Conservation (phyloP, 2,888 invertebrate genomes). For the Dryobotodes eremita region DNA sequence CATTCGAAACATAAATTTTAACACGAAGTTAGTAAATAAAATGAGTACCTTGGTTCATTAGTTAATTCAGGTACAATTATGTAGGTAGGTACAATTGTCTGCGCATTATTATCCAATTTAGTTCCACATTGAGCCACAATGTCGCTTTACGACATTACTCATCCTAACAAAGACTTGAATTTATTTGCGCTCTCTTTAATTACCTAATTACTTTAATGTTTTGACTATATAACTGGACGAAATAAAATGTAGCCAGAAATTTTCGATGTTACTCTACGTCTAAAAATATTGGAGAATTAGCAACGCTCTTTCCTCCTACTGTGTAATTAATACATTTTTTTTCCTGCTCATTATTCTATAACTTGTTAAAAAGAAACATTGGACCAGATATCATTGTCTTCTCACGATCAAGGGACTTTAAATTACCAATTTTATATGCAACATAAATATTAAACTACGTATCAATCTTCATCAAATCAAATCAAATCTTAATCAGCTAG, state of each 20-base stretch:
- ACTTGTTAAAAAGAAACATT: constrained; percentile 11
- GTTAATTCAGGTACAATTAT: constrained; percentile 52
- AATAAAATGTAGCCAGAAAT: neutral
- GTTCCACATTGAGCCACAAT: constrained; percentile 43
- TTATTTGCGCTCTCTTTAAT: constrained; percentile 17
- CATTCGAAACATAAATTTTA: constrained; percentile 7
- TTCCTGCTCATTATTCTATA: constrained; percentile 3
- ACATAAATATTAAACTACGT: constrained; percentile 1
- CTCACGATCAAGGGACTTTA: constrained; percentile 21
- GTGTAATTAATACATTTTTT: neutral
- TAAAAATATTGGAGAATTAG: constrained; percentile 6
- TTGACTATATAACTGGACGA: neutral
- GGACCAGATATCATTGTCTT: constrained; percentile 4
- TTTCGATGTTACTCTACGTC: neutral
- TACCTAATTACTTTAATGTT: constrained; percentile 17
- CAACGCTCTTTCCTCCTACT: constrained; percentile 33
- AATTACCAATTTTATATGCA: constrained; percentile 11
- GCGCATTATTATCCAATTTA: constrained; percentile 53
- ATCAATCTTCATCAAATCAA: too few relatives aligned
- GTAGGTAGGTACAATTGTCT: constrained; percentile 21
- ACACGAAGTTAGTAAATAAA: constrained; percentile 20
- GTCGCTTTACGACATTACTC: constrained; percentile 42
- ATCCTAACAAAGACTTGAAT: constrained; percentile 44
- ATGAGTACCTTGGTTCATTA: constrained; percentile 43
- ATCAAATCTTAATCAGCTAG: constrained; percentile 8